A percentile compares a stretch with the other conserved stretches of the same genome.
Evolutionary conservation across 2,888 invertebrate genomes (phyloP).

Genomic region (Thymelicus lineola): DNA sequence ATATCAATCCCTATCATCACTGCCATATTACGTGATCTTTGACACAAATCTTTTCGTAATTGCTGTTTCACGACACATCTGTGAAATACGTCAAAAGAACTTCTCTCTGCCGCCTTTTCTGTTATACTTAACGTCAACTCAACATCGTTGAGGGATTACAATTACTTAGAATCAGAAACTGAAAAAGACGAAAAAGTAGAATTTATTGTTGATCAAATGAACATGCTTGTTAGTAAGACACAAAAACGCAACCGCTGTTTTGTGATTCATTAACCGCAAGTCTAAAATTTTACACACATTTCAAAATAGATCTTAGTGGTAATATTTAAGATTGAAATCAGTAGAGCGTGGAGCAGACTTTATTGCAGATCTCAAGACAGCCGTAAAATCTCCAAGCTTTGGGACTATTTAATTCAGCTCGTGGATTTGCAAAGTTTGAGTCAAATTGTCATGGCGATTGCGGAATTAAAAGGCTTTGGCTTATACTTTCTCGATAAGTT

Average conservation of each 20-base stretch:
- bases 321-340: conserved; percentile 41
- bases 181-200: conserved; percentile 30
- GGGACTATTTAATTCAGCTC: conserved; percentile 57
- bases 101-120: conserved; percentile 2
- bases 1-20: too few species aligned
- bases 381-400: conserved; percentile 57
- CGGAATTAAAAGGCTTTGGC: conserved; percentile 39
- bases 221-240: conserved; percentile 25
- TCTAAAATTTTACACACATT: conserved; percentile 38
- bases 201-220: conserved; percentile 28
- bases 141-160: conserved; percentile 12
- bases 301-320: conserved; percentile 42
- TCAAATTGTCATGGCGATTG: conserved; percentile 41
- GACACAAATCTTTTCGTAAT: conserved; percentile 22
- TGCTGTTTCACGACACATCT: conserved; percentile 7
- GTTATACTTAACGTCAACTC: conserved; percentile 22
- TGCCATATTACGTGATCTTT: neutral
- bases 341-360: conserved; percentile 42
- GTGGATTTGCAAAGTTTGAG: conserved; percentile 45
- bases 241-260: conserved; percentile 54
- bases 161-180: conserved; percentile 13
- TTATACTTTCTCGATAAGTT: conserved; percentile 35
- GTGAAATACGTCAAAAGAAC: conserved; percentile 6
- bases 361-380: conserved; percentile 54
- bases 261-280: conserved; percentile 55